These are phyloP conservation scores for Neuroscelio doddi DNA, from an alignment of 2,888 invertebrate species.

Conservation along the genomic window DNA sequence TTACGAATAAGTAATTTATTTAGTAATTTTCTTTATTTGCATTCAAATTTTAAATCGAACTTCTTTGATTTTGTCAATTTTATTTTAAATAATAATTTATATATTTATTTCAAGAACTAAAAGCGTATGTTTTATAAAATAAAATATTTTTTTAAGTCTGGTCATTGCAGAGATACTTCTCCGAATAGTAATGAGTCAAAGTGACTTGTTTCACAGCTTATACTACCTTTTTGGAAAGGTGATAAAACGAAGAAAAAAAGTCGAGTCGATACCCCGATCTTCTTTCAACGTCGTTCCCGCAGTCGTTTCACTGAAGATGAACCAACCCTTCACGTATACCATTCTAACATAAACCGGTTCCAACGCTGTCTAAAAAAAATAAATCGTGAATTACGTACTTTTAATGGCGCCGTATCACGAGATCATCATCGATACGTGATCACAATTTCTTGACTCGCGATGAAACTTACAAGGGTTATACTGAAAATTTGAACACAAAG, in stretches of 20 bases:
- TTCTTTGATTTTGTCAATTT: too few species aligned
- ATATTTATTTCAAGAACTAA: too few species aligned
- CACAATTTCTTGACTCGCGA: constrained; percentile 3
- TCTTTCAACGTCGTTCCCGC: constrained; percentile 8
- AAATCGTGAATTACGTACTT: constrained; percentile 25
- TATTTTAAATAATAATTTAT: too few species aligned
- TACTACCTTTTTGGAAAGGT: neutral
- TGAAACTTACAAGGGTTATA: constrained; percentile 14
- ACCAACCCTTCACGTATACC: constrained; percentile 20
- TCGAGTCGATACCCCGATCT: too few species aligned
- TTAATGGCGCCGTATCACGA: constrained; percentile 30
- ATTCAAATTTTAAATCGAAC: too few species aligned
- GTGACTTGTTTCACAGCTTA: neutral
- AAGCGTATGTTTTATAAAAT: too few species aligned
- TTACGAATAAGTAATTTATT: too few species aligned
- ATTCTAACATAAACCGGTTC: constrained; percentile 36
- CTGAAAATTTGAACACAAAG: too few species aligned
- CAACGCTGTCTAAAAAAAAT: constrained; percentile 10
- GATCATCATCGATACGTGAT: constrained; percentile 23
- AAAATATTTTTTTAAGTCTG: too few species aligned
- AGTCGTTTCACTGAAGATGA: constrained; percentile 19
- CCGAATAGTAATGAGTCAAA: constrained; percentile 1
- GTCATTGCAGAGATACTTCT: too few species aligned
- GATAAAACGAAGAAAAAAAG: neutral
- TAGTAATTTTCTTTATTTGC: too few species aligned